Evolutionary conservation across 1,140 invertebrate species (phyloP).

Genomic region (Drosophila lacteicornis): DNA sequence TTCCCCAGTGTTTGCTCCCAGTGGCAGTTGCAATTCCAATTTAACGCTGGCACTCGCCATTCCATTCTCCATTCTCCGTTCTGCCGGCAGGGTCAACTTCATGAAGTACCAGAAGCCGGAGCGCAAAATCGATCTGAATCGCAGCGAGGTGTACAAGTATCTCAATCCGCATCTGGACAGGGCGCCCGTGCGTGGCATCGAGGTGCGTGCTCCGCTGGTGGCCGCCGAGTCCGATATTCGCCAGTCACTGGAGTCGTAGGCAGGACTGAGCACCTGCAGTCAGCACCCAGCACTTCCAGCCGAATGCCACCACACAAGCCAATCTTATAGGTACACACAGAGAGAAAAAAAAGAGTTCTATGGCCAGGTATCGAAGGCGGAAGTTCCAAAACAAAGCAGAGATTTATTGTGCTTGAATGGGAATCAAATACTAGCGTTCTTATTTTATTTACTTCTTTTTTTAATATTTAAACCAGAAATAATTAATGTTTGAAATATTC

Average conservation of each 20-base stretch:
- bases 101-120: slow-evolving; percentile 91
- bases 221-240: slow-evolving; percentile 88
- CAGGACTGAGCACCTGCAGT: neutral
- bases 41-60: slow-evolving; percentile 34
- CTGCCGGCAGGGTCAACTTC: slow-evolving; percentile 89
- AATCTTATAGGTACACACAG: slow-evolving; percentile 16
- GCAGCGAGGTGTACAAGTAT: slow-evolving; percentile 89
- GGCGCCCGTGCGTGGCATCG: slow-evolving; percentile 88
- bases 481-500: no score
- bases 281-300: slow-evolving; percentile 2
- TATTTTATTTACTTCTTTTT: no score
- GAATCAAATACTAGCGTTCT: neutral
- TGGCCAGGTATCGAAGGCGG: neutral
- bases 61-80: slow-evolving; percentile 6
- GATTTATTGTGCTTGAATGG: neutral
- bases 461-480: no score
- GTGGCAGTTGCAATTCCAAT: slow-evolving; percentile 23
- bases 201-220: slow-evolving; percentile 87
- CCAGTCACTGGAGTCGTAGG: slow-evolving; percentile 68
- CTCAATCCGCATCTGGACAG: slow-evolving; percentile 90
- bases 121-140: slow-evolving; percentile 89
- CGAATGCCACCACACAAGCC: slow-evolving; percentile 8
- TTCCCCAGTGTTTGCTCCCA: slow-evolving; percentile 27
- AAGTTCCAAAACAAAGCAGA: neutral
- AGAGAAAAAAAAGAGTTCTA: neutral